phyloP scores from a whole-genome alignment of 2,113 vertebrate genomes.

The Misgurnus mizolepis region DNA sequence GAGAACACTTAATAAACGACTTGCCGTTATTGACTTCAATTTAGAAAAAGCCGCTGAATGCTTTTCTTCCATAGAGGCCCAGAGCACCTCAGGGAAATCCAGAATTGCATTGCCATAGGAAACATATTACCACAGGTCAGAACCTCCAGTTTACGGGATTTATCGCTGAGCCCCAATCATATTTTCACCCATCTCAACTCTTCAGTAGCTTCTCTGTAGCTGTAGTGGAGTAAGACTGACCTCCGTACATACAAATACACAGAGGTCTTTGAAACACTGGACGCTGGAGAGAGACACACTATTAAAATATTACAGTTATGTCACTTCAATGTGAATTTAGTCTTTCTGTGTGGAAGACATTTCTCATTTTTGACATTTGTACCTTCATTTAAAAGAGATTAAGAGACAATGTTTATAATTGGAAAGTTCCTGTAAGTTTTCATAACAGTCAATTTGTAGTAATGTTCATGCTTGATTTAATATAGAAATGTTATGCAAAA shows the following conservation, averaged over 20 bases:
- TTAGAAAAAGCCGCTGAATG: slow-evolving; percentile 74
- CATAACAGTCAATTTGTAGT: neutral
- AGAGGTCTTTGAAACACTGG: slow-evolving; percentile 8
- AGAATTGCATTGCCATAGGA: slow-evolving; percentile 67
- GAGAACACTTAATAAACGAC: slow-evolving; percentile 73
- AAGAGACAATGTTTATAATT: neutral
- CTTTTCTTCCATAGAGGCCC: slow-evolving; percentile 67
- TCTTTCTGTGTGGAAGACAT: too few species aligned
- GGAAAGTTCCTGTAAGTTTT: neutral
- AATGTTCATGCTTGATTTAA: too few species aligned
- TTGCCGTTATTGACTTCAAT: slow-evolving; percentile 74
- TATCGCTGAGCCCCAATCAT: slow-evolving; percentile 61
- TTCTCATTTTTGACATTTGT: neutral
- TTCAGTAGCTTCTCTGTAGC: slow-evolving; percentile 29
- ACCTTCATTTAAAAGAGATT: neutral
- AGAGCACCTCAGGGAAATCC: slow-evolving; percentile 66
- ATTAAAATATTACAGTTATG: neutral
- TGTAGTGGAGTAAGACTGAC: slow-evolving; percentile 13
- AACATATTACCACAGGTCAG: slow-evolving; percentile 71
- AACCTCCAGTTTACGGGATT: slow-evolving; percentile 67
- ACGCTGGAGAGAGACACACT: slow-evolving; percentile 9
- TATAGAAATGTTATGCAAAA: too few species aligned
- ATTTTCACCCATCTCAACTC: slow-evolving; percentile 53
- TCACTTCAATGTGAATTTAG: neutral
- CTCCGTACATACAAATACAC: slow-evolving; percentile 37